phyloP scores from a whole-genome alignment of 2,888 invertebrate genomes.

The Lithophane leautieri region DNA sequence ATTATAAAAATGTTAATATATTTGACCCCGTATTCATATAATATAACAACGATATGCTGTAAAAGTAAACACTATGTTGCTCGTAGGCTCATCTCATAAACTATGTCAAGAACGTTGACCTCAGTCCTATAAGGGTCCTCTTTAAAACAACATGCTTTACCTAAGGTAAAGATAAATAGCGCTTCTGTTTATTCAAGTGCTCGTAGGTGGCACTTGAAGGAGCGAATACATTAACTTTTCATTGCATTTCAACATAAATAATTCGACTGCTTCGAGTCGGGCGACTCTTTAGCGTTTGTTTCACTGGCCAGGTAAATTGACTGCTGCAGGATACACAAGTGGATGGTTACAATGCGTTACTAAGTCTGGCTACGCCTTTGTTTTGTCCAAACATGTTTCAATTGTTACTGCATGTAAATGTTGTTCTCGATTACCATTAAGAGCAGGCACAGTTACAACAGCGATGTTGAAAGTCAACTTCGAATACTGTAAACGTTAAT shows the following conservation, averaged over 20 bases:
- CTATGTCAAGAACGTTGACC: constrained; percentile 83
- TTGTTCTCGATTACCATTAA: constrained; percentile 81
- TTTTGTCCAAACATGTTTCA: constrained; percentile 82
- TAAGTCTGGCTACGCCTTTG: constrained; percentile 78
- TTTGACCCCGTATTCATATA: constrained; percentile 10
- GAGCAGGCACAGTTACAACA: constrained; percentile 67
- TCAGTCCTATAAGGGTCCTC: constrained; percentile 74
- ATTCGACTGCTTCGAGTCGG: constrained; percentile 49
- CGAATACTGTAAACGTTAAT: constrained; percentile 78
- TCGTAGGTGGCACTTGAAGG: constrained; percentile 80
- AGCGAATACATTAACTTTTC: constrained; percentile 73
- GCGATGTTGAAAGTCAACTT: constrained; percentile 77
- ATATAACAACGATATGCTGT: constrained; percentile 28
- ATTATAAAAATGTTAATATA: constrained; percentile 18
- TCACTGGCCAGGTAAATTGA: constrained; percentile 60
- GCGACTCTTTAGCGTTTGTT: constrained; percentile 56
- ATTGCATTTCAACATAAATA: constrained; percentile 67
- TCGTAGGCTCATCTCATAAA: constrained; percentile 65
- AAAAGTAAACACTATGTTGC: constrained; percentile 57
- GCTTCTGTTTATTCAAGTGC: constrained; percentile 83
- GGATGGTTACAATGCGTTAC: constrained; percentile 67
- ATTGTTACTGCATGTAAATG: constrained; percentile 83
- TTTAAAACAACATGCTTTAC: constrained; percentile 82
- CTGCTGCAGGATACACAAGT: constrained; percentile 56
- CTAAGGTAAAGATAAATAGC: constrained; percentile 83